These are phyloP conservation scores for Caenorhabditis sinica DNA, from an alignment of 2,888 invertebrate species.

Conservation along the genomic window DNA sequence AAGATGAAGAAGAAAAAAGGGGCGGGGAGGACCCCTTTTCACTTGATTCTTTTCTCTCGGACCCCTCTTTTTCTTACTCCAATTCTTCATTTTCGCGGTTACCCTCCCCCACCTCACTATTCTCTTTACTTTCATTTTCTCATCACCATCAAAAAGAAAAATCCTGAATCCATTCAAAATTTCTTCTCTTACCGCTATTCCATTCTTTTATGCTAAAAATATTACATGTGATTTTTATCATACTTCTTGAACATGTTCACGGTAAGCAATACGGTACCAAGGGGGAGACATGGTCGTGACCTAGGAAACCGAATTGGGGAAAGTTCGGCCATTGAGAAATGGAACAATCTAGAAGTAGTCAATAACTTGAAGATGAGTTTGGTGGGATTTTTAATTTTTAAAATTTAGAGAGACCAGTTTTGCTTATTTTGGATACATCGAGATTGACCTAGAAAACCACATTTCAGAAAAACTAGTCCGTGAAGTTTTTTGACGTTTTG, in stretches of 20 bases:
- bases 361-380: too few species aligned
- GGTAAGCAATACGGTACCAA: neutral
- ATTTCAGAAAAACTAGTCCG: neutral
- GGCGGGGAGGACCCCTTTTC: slow-evolving; percentile 11
- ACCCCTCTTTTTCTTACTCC: slow-evolving; percentile 8
- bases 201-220: slow-evolving; percentile 54
- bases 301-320: neutral
- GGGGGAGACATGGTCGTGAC: neutral
- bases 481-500: too few species aligned
- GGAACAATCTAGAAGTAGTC: too few species aligned
- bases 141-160: neutral
- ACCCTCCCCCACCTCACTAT: neutral
- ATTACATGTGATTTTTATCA: slow-evolving; percentile 55
- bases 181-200: neutral
- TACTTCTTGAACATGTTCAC: slow-evolving; percentile 45
- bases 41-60: slow-evolving; percentile 29
- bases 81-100: slow-evolving; percentile 9
- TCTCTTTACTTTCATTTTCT: neutral
- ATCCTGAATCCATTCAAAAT: neutral
- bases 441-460: neutral
- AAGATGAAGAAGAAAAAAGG: too few species aligned
- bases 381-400: too few species aligned
- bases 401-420: too few species aligned
- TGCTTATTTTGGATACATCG: neutral
- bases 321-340: neutral